Conservation (phyloP, 1,140 invertebrate genomes). For the Cataglyphis hispanica region DNA sequence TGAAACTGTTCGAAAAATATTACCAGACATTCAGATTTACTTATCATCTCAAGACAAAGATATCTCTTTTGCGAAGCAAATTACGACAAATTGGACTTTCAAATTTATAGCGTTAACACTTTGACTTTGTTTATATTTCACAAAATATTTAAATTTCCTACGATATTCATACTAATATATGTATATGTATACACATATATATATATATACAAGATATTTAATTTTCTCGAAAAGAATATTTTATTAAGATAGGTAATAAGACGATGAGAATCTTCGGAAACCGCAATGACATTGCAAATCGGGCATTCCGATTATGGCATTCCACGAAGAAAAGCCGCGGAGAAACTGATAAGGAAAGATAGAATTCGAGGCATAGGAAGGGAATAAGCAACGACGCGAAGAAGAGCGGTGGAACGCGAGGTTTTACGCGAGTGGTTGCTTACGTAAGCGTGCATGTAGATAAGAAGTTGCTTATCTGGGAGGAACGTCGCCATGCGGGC, state of each 20-base stretch:
- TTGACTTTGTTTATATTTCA: neutral
- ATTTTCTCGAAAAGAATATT: neutral
- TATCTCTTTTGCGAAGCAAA: neutral
- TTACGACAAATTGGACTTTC: neutral
- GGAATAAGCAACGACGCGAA: constrained; percentile 27
- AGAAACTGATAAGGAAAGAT: constrained; percentile 41
- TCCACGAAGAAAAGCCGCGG: constrained; percentile 20
- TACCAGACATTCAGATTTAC: neutral
- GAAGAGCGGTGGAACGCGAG: constrained; percentile 47
- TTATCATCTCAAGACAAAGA: neutral
- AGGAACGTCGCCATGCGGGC: constrained; percentile 63
- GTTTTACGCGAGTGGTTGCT: constrained; percentile 64
- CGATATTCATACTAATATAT: too few species aligned
- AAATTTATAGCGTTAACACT: neutral
- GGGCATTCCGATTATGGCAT: constrained; percentile 47
- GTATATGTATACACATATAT: neutral
- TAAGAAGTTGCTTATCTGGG: constrained; percentile 71
- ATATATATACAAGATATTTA: neutral
- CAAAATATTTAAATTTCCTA: neutral
- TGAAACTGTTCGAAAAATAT: neutral
- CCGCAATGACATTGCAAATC: constrained; percentile 20
- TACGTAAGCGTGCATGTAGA: constrained; percentile 72
- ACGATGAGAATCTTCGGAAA: constrained; percentile 1
- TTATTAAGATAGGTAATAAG: neutral
- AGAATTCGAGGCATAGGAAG: constrained; percentile 47